Conservation (phyloP, 2,113 vertebrate genomes). For the Cyanoramphus novaezelandiae region DNA sequence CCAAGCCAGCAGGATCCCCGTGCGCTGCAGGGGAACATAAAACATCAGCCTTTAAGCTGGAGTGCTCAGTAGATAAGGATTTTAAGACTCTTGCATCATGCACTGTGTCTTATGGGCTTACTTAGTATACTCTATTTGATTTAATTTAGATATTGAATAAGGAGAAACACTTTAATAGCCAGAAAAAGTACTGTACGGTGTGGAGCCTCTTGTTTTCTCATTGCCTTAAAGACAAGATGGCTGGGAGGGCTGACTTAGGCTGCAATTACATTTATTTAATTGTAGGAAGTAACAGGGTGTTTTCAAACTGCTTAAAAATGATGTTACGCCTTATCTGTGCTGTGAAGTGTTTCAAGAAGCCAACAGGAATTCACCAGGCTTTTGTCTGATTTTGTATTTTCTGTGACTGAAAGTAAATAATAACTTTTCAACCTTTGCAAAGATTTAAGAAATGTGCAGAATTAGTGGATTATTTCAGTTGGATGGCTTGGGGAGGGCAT, state of each 20-base stretch:
- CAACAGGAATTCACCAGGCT: background rate
- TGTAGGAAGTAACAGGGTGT: background rate
- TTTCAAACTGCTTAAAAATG: conserved; percentile 12
- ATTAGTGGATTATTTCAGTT: background rate
- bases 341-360: background rate
- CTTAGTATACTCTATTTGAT: conserved; percentile 78
- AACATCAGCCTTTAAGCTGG: conserved; percentile 69
- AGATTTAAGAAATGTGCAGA: background rate
- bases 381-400: background rate
- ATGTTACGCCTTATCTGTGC: background rate
- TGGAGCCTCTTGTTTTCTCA: background rate
- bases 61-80: conserved; percentile 78
- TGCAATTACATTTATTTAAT: conserved; percentile 12
- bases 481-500: background rate
- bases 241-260: conserved; percentile 44
- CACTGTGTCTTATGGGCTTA: conserved; percentile 74
- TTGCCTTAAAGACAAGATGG: conserved; percentile 53
- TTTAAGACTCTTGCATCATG: conserved; percentile 76
- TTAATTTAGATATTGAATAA: conserved; percentile 81
- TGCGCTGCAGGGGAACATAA: conserved; percentile 77
- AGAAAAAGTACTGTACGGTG: conserved; percentile 59
- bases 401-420: background rate
- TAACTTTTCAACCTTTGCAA: background rate
- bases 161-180: conserved; percentile 75
- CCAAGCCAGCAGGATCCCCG: conserved; percentile 82